phyloP scores from a whole-genome alignment of 2,113 vertebrate species.

The Mellivora capensis region DNA sequence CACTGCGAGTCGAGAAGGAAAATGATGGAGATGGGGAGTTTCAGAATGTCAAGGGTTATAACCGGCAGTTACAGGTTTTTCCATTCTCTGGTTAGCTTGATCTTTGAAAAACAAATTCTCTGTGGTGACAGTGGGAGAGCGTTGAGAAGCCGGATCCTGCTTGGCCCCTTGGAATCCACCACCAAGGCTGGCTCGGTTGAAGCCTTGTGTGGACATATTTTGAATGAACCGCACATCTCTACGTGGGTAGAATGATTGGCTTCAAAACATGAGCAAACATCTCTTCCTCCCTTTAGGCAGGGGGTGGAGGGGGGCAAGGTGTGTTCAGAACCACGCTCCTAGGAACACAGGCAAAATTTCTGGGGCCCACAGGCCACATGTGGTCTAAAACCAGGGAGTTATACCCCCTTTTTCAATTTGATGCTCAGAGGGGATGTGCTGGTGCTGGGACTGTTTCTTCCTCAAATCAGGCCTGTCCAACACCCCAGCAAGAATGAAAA shows the following conservation, averaged over 20 bases:
- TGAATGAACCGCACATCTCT: neutral
- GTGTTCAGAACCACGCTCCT: neutral
- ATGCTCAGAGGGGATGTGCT: too few relatives aligned
- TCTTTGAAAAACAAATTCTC: slow-evolving; percentile 7
- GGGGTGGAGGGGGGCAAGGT: rapidly evolving
- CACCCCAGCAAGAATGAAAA: neutral
- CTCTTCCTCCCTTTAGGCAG: neutral
- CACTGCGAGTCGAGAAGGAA: neutral
- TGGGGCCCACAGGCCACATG: neutral
- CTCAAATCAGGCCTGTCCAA: neutral
- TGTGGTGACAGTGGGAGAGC: neutral
- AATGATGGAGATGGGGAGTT: neutral
- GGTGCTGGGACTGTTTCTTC: neutral
- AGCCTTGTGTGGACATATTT: neutral
- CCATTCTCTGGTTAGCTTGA: slow-evolving; percentile 2
- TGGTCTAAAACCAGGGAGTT: neutral
- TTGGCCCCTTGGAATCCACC: neutral
- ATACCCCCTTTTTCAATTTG: neutral
- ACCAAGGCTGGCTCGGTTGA: rapidly evolving
- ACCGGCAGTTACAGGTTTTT: neutral
- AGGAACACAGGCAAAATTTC: neutral
- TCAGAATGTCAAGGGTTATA: neutral
- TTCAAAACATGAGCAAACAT: neutral
- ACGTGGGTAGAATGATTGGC: neutral
- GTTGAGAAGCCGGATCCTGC: neutral